Evolutionary conservation across 53 echinoderm and acorn worm species (phyloP), one percentile per base, ranked within the genome.

Genomic region (Holothuria scabra): DNA sequence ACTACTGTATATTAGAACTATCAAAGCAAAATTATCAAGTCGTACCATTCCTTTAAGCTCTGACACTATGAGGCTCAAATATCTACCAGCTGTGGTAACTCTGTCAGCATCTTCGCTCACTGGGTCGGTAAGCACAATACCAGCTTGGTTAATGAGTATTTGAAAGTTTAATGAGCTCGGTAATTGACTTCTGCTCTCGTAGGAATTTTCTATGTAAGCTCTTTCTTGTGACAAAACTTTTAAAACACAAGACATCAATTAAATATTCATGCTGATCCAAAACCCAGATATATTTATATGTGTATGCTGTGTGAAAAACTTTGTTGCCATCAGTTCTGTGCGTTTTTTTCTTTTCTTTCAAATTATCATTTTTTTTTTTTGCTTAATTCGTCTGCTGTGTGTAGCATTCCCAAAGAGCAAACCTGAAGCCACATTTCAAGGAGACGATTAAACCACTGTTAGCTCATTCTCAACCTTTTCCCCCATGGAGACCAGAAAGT

Each of bases 91-190:
- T 72, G 72, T n/a, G 35, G 31, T 32, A 72, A 72, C 79, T 19
- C 30, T 79, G 79, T 79, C 59, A 55, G 52, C 26, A 20, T 14
- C 14, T 79, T 58, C 31, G 21, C 12, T 57, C 55, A 55, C 56
- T 79, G 79, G 79, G 57, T 79, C 59, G 79, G 28, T 59, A 79
- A 56, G 79, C 79, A 58, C 59, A 31, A 57, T 55, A 79, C 57
- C 56, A 79, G 79, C 79, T 79, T 79, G 79, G 56, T 59, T 79
- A 79, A 79, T 79, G 59, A 79, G 79, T n/a, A 79, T 24, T 49
- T 79, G 79, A 79, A 79, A 79, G 56, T 79, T 79, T 79, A 55
- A 79, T 79, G 79, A 79, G 49, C 49, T 58, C 55, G 13, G 79
- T 58, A 79, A 79, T 58, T 79, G 79, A 79, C 79, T 79, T 79